Percentiles rank a stretch among this genome's conserved stretches.
Evolutionary conservation across 2,113 vertebrate species (phyloP).

Genomic region (Myiagra hebetior): DNA sequence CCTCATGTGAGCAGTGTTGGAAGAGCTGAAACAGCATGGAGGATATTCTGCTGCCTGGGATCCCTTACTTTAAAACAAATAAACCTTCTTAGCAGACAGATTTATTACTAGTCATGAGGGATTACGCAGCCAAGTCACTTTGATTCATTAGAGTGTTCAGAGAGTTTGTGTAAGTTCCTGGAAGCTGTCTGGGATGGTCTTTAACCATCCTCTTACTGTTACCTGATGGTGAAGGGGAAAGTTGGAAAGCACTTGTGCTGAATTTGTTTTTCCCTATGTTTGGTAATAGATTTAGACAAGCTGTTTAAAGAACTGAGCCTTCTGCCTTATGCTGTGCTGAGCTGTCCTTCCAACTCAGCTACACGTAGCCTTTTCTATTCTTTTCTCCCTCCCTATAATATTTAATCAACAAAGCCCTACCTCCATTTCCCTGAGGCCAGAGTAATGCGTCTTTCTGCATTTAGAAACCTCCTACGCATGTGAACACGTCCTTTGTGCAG

Average conservation of each 20-base stretch:
- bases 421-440: conserved; percentile 30
- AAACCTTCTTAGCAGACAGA: not conserved
- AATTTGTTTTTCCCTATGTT: conserved; percentile 39
- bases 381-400: not conserved
- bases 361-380: not conserved
- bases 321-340: not conserved
- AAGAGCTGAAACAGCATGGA: not conserved
- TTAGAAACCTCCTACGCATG: conserved; percentile 49
- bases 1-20: rapidly evolving
- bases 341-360: not conserved
- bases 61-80: conserved; percentile 9
- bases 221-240: conserved; percentile 22
- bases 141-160: conserved; percentile 16
- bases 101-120: conserved; percentile 5
- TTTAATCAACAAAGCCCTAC: conserved; percentile 52
- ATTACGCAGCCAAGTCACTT: not conserved
- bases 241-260: conserved; percentile 16
- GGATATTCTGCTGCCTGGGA: not conserved
- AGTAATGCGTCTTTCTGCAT: conserved; percentile 48
- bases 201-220: not conserved
- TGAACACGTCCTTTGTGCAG: not conserved
- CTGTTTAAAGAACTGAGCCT: conserved; percentile 50
- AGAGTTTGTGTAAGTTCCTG: conserved; percentile 21
- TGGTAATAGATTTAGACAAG: conserved; percentile 49
- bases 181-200: conserved; percentile 15